Base-by-base conservation (phyloP, 1,140 invertebrate genomes). In the Tetramorium alpestre region DNA sequence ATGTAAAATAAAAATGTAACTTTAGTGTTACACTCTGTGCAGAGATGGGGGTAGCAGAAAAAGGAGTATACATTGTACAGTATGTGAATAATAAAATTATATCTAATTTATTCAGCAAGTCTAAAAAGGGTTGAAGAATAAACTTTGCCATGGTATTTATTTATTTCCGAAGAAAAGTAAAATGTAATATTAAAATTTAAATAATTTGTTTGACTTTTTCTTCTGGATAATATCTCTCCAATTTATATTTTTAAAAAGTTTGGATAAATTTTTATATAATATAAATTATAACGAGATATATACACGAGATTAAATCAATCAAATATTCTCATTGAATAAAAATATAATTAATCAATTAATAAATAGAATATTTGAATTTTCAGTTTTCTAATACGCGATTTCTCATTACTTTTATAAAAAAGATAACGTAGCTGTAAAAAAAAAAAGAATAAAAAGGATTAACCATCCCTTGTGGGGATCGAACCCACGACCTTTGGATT, bases 401-500 rank as follows among this genome's bases (percentile, higher is more conserved):
- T 3, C 13, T 38, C 16, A 7, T 38, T 64, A 64, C 28, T 33
- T 65, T 22, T 22, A 38, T 3, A 33, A 38, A 10, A 38, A 41
- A n/a, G 16, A 67, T 67, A 4, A 22, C 5, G 33, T 7, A 0
- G 5, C 0, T 22, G 25, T 6, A 54, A 38, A 38, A 51, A n/a
- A 60, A 25, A 11, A 22, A 80, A 28, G 64, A 28, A 41, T 38
- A 4, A 22, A 77, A 54, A 85, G 69, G 44, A 41, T 33, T 11
- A 13, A 58, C 33, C 89, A 90, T 96, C 96, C 96, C 96, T 96
- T 95, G 95, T 95, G 96, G 96, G 96, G 95, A 96, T 96, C 95
- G 95, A 96, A 96, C 96, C 96, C 96, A 95, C 95, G 96, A 96
- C 96, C 96, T 96, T 96, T 96, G 96, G 96, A 96, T 96, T 96